Conservation (phyloP, 2,888 invertebrate genomes). For the Drosophila kokeensis region DNA sequence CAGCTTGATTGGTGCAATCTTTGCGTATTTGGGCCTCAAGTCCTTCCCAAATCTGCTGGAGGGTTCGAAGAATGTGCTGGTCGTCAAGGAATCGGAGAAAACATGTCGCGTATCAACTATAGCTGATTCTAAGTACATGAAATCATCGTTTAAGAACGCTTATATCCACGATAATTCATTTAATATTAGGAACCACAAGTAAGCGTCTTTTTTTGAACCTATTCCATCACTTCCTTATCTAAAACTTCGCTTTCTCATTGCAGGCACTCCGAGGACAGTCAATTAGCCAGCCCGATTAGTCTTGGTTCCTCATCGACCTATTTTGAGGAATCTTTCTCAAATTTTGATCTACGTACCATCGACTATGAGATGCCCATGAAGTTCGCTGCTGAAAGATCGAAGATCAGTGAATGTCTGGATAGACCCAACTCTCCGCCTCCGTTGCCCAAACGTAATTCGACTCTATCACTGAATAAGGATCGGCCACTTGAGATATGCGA, state of each 20-base stretch:
- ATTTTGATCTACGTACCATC: conserved; percentile 35
- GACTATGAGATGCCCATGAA: conserved; percentile 67
- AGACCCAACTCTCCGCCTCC: conserved; percentile 80
- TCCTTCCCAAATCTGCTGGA: conserved; percentile 79
- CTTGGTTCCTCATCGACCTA: conserved; percentile 44
- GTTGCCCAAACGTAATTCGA: conserved; percentile 81
- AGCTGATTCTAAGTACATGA: conserved; percentile 58
- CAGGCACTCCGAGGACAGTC: conserved; percentile 41
- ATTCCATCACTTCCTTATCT: background rate
- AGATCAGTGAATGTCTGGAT: conserved; percentile 53
- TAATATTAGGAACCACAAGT: conserved; percentile 12
- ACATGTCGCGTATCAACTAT: conserved; percentile 75
- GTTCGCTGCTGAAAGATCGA: conserved; percentile 50
- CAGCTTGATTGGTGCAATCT: conserved; percentile 67
- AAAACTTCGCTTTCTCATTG: background rate
- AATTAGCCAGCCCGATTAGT: conserved; percentile 48
- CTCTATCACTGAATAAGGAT: conserved; percentile 22
- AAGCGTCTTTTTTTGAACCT: background rate
- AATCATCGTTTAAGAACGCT: conserved; percentile 32
- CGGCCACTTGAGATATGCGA: conserved; percentile 2
- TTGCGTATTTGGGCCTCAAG: conserved; percentile 79
- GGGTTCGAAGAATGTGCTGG: conserved; percentile 79
- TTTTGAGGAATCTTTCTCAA: conserved; percentile 58
- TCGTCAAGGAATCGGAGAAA: conserved; percentile 74
- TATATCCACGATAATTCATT: conserved; percentile 5